phyloP scores from a whole-genome alignment of 2,888 invertebrate species.

The Polymixis lichenea region DNA sequence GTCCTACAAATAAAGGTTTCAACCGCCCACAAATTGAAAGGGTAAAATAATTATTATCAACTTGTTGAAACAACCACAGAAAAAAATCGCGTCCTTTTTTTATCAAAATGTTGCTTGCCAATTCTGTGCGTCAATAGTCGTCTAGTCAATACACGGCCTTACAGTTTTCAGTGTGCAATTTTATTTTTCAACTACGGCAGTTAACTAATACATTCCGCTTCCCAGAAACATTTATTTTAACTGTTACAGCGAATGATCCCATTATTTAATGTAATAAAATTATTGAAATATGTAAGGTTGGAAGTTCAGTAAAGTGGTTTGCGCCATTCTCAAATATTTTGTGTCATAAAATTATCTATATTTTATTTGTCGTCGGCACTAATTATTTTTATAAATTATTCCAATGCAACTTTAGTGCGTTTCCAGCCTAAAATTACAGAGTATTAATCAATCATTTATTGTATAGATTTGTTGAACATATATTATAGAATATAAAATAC shows the following conservation, averaged over 20 bases:
- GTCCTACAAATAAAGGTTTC: neutral
- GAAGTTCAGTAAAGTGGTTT: conserved; percentile 52
- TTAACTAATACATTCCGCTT: conserved; percentile 77
- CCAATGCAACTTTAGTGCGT: conserved; percentile 64
- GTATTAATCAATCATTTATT: conserved; percentile 77
- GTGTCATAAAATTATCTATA: conserved; percentile 30
- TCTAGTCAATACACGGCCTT: conserved; percentile 7
- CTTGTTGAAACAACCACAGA: neutral
- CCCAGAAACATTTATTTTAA: conserved; percentile 58
- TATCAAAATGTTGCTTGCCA: neutral
- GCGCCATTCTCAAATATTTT: conserved; percentile 39
- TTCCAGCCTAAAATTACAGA: conserved; percentile 74
- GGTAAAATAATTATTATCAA: neutral
- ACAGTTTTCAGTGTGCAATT: conserved; percentile 82
- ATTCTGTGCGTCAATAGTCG: conserved; percentile 9
- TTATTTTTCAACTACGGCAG: conserved; percentile 61
- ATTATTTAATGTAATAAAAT: conserved; percentile 61
- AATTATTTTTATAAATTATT: conserved; percentile 20
- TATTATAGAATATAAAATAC: conserved; percentile 82
- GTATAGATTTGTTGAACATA: conserved; percentile 84
- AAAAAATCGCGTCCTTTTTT: neutral
- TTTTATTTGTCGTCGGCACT: conserved; percentile 20
- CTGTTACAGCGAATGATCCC: conserved; percentile 56
- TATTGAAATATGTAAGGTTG: conserved; percentile 63
- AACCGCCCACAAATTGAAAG: neutral